These are phyloP conservation scores for Neoaliturus tenellus DNA, from an alignment of 2,888 invertebrate genomes.

Conservation along the genomic window DNA sequence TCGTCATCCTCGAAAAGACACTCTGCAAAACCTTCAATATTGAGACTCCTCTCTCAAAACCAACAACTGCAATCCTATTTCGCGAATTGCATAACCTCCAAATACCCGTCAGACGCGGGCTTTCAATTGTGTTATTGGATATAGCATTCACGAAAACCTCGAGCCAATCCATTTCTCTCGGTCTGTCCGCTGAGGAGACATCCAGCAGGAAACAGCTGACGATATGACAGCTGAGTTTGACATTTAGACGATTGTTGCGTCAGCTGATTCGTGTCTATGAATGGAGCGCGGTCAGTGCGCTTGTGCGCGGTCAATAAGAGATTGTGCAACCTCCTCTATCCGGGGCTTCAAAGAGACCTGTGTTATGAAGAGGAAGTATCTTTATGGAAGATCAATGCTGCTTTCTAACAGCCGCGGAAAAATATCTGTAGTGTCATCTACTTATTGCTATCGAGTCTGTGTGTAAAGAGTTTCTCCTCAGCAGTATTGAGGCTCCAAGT, in stretches of 20 bases:
- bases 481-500: too few species aligned
- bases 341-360: slow-evolving; percentile 27
- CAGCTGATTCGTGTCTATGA: slow-evolving; percentile 23
- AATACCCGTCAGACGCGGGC: neutral
- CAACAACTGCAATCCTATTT: neutral
- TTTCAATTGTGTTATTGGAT: neutral
- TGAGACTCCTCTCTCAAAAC: neutral
- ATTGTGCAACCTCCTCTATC: slow-evolving; percentile 19
- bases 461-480: too few species aligned
- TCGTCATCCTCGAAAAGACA: too few species aligned
- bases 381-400: slow-evolving; percentile 23
- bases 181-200: neutral
- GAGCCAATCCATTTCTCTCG: slow-evolving; percentile 18
- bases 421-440: neutral
- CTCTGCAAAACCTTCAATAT: too few species aligned
- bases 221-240: slow-evolving; percentile 30
- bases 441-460: neutral
- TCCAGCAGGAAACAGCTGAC: slow-evolving; percentile 15
- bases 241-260: slow-evolving; percentile 30
- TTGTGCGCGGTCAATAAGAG: slow-evolving; percentile 28
- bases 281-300: slow-evolving; percentile 33
- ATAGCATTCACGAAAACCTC: neutral
- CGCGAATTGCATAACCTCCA: neutral
- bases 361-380: slow-evolving; percentile 25
- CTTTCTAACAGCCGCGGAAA: neutral